Percentiles rank a stretch among this genome's conserved stretches.
These are phyloP conservation scores for Cnemophilus loriae DNA, from an alignment of 2,113 vertebrate species.

Conservation along the genomic window DNA sequence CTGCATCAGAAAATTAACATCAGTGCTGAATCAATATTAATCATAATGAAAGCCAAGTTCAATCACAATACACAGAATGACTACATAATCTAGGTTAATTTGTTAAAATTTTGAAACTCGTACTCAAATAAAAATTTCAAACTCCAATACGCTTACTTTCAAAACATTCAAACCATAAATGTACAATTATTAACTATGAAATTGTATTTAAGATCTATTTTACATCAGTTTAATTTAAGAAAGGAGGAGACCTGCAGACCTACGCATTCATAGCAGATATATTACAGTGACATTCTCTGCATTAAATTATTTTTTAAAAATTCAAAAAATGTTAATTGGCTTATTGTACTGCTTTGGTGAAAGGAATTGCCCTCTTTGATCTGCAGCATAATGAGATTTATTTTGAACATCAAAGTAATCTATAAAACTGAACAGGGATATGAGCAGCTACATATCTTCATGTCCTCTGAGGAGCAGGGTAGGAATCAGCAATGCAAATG, in stretches of 20 bases:
- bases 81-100: not conserved
- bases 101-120: not conserved
- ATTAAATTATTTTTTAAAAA: not conserved
- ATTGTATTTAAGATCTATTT: not conserved
- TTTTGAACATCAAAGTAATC: slow-evolving; percentile 70
- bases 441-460: slow-evolving; percentile 40
- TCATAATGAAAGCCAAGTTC: not conserved
- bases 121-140: not conserved
- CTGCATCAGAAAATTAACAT: not conserved
- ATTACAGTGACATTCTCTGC: not conserved
- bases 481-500: slow-evolving; percentile 27
- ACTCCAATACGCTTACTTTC: not conserved
- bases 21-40: not conserved
- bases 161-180: not conserved
- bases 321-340: slow-evolving; percentile 47
- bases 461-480: not conserved
- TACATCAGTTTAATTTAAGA: not conserved
- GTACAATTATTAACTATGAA: not conserved
- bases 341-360: slow-evolving; percentile 50
- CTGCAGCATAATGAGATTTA: slow-evolving; percentile 62
- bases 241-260: not conserved
- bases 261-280: not conserved
- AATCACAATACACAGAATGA: not conserved
- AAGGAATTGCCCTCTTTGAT: slow-evolving; percentile 65
- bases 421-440: slow-evolving; percentile 52